A percentile compares a stretch with the other conserved stretches of the same genome.
These are phyloP conservation scores for Trichogramma pretiosum DNA, from an alignment of 1,140 invertebrate species.

Conservation along the genomic window DNA sequence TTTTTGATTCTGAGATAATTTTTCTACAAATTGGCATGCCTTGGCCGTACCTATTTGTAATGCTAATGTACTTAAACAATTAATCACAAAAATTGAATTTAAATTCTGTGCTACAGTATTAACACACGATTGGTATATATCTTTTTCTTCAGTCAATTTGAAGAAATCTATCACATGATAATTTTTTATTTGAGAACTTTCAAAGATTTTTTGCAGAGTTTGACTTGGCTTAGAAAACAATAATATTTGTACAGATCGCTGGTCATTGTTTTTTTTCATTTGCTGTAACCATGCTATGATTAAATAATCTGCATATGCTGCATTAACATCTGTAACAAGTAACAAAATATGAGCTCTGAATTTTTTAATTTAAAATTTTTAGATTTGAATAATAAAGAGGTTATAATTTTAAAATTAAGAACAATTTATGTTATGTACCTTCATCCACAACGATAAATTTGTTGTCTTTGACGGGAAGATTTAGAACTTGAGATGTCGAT, in stretches of 20 bases:
- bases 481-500: too few relatives aligned
- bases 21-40: constrained; percentile 31
- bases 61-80: constrained; percentile 36
- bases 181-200: constrained; percentile 29
- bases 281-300: constrained; percentile 36
- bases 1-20: constrained; percentile 24
- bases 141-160: constrained; percentile 24
- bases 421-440: constrained; percentile 21
- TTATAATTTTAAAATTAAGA: constrained; percentile 1
- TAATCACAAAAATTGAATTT: constrained; percentile 29
- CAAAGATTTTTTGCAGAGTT: constrained; percentile 20
- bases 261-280: constrained; percentile 23
- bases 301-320: constrained; percentile 25
- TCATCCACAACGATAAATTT: constrained; percentile 32
- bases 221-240: constrained; percentile 30
- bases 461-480: not conserved
- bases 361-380: not conserved
- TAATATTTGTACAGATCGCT: constrained; percentile 24
- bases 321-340: constrained; percentile 27
- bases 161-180: constrained; percentile 24
- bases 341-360: not conserved
- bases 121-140: constrained; percentile 24
- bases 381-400: not conserved
- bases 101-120: constrained; percentile 16
- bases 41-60: constrained; percentile 29